Base-by-base conservation (phyloP, 1,140 invertebrate genomes). In the Lordiphosa mommai region DNA sequence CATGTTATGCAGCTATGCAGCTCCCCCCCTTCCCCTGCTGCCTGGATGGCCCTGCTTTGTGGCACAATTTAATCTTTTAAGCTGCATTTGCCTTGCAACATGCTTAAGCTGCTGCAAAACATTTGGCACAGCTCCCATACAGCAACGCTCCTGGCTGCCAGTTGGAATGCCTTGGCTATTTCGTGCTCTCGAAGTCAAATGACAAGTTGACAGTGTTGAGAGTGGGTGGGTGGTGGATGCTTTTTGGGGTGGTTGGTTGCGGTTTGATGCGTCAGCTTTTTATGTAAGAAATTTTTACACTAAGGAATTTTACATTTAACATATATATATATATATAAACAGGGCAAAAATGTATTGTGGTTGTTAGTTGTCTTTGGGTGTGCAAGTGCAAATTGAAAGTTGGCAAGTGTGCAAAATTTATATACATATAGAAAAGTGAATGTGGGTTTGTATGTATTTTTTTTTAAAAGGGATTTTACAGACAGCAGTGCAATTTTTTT, bases 61-160 rank as follows among this genome's bases (percentile, higher is more conserved):
- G 51, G 34, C 57, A 51, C 40, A 82, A 64, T 67, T 82, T 82
- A 80, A 80, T 80, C 74, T 80, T 76, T 82, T 80, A 80, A 80
- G 74, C 74, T 80, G 74, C 76, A 79, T 73, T 80, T 60, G 74
- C 73, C 73, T 80, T 73, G 73, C 74, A 82, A 80, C 76, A 80
- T 67, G 77, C 76, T 76, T 76, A 80, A 80, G 76, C 76, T 80
- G 71, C 71, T 63, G 71, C 77, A 82, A 67, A 56, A 55, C 77
- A 71, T 71, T 82, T 70, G 71, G 72, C 65, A 40, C 52, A 47
- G 33, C 34, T 30, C 40, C 12, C 23, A 7, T 10, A 9, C 30
- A 48, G 6, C 23, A 5, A 17, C 1, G 13, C 29, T 2, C 9
- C 33, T 8, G 30, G 30, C 20, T 33, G 46, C 37, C 14, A 36